Base-by-base conservation (phyloP, 2,113 vertebrate species). In the Eupsittula cactorum region DNA sequence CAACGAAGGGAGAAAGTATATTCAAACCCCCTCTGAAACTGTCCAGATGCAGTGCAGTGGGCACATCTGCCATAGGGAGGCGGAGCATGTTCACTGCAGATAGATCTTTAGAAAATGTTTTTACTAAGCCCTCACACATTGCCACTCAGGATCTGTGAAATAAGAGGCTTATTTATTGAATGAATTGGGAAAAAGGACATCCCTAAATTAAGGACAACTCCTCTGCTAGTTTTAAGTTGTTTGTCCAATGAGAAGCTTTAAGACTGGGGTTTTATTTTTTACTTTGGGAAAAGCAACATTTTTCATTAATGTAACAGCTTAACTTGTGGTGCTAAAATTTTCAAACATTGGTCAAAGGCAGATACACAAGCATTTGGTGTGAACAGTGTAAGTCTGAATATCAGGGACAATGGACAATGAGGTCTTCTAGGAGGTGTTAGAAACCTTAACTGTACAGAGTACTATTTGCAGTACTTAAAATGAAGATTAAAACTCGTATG, bases 391-490 rank as follows among this genome's bases (percentile, higher is more conserved):
- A 96, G 87, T 68, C n/a, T 52, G 37, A 76, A 39, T 91, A 91
- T 90, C 87, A 85, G 62, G 68, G 31, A 82, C 69, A 88, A 93
- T 19, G 55, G 91, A 96, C 90, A 87, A 62, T 62, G 86, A 20
- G 33, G 65, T 53, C 67, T 96, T 96, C 89, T 93, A 92, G 73
- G 83, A 96, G 63, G 85, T 86, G n/a, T 80, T 77, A 83, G 94
- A 96, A 97, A 95, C 35, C 87, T 96, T 80, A 96, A 69, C 82
- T 96, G 39, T 57, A 39, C 2, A 1, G n/a, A 60, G 8, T 55
- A 90, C 83, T 93, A 89, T 94, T 92, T 93, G 50, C 87, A 96
- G 77, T 81, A 88, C 93, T 91, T 94, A 92, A 94, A 97, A 95
- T 96, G 55, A 96, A 97, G 92, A 96, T 59, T 75, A 73, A 96